These are phyloP conservation scores for Hetaerina americana DNA, from an alignment of 1,140 invertebrate species.

Conservation along the genomic window DNA sequence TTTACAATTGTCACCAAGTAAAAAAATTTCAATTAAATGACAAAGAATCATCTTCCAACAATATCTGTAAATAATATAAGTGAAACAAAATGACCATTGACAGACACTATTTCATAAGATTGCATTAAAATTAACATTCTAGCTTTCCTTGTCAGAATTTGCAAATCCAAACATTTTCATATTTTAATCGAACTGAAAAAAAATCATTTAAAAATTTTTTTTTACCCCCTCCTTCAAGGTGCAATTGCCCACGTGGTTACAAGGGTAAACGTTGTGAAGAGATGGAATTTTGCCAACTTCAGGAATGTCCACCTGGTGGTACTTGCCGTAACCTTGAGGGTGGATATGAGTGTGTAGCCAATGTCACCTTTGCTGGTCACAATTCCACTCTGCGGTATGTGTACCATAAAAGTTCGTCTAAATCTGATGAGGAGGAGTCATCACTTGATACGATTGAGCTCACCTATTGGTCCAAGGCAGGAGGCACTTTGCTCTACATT, in stretches of 20 bases:
- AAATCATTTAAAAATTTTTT: too few relatives aligned
- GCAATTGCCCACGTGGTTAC: slow-evolving; percentile 74
- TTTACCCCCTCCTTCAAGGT: slow-evolving; percentile 36
- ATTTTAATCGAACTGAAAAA: too few relatives aligned
- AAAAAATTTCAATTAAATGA: too few relatives aligned
- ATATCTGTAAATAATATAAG: too few relatives aligned
- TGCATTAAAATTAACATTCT: too few relatives aligned
- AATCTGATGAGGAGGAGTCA: slow-evolving; percentile 6
- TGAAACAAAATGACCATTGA: too few relatives aligned
- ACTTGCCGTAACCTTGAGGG: slow-evolving; percentile 76
- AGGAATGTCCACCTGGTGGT: slow-evolving; percentile 62
- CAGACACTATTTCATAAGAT: too few relatives aligned
- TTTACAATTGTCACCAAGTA: too few relatives aligned
- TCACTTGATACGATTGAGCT: slow-evolving; percentile 37
- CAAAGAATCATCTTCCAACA: too few relatives aligned
- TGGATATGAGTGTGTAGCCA: slow-evolving; percentile 86
- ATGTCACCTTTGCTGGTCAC: slow-evolving; percentile 69
- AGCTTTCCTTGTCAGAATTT: too few relatives aligned
- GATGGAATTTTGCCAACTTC: slow-evolving; percentile 78
- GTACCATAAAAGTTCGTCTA: neutral
- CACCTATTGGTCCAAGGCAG: slow-evolving; percentile 49
- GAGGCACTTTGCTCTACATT: slow-evolving; percentile 53
- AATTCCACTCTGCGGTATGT: slow-evolving; percentile 10
- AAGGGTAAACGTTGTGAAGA: slow-evolving; percentile 87
- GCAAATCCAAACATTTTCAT: too few relatives aligned